A percentile compares a stretch with the other conserved stretches of the same genome.
Evolutionary conservation across 2,797 vertebrate genomes (phyloP).

Genomic region (Enoplosus armatus): DNA sequence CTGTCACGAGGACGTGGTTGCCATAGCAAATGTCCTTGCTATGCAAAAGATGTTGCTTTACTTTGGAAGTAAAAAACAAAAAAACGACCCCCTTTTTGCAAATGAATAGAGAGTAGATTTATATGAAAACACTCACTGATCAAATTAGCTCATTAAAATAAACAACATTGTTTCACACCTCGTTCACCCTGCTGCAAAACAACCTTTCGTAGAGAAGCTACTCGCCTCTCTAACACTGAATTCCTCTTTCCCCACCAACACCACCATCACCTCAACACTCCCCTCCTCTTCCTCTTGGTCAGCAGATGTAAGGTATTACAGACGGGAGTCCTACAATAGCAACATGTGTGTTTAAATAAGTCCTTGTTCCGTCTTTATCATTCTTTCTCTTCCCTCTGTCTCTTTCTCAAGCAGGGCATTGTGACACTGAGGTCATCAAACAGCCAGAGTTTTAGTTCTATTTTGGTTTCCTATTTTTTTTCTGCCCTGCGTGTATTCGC

Average conservation of each 20-base stretch:
- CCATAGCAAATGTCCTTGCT: constrained; percentile 17
- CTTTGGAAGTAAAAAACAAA: neutral
- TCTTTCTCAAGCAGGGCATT: constrained; percentile 19
- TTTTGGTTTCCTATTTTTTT: constrained; percentile 38
- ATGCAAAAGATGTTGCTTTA: constrained; percentile 1
- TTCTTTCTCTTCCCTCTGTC: constrained; percentile 4
- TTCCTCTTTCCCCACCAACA: neutral
- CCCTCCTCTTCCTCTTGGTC: neutral
- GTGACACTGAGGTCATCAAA: constrained; percentile 47
- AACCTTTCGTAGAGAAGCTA: neutral
- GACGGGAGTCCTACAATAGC: neutral
- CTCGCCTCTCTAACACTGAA: neutral
- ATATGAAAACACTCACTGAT: neutral
- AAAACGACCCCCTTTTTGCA: neutral
- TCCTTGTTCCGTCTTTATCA: constrained; percentile 6
- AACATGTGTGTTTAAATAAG: constrained; percentile 11
- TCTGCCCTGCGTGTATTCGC: constrained; percentile 9
- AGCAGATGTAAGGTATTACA: constrained; percentile 7
- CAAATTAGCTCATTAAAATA: constrained; percentile 3
- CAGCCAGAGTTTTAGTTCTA: constrained; percentile 37
- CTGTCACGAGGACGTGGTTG: neutral
- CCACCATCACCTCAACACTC: neutral
- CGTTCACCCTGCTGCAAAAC: neutral
- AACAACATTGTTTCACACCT: neutral
- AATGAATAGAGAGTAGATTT: neutral